These are phyloP conservation scores for Nasonovia ribisnigri DNA, from an alignment of 2,888 invertebrate genomes.

Conservation along the genomic window DNA sequence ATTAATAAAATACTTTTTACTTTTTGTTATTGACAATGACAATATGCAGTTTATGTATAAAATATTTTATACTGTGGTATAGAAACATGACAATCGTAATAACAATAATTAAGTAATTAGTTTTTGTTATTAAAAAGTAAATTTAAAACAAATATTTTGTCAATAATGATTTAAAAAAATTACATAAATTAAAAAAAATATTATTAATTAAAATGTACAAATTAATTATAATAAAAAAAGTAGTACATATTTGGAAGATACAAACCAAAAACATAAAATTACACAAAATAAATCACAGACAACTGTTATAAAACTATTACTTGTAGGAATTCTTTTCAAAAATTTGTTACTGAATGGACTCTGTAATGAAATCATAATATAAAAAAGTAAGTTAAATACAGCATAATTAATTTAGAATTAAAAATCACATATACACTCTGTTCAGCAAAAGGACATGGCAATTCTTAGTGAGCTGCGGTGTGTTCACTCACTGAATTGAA, in stretches of 20 bases:
- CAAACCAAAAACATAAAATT: neutral
- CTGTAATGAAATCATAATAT: conserved; percentile 29
- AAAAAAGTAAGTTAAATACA: neutral
- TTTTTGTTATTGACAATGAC: neutral
- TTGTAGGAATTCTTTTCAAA: conserved; percentile 21
- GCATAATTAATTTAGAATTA: neutral
- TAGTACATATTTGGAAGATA: neutral
- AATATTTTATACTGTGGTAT: neutral
- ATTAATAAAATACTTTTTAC: neutral
- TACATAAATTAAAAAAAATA: conserved; percentile 28
- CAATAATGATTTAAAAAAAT: conserved; percentile 5
- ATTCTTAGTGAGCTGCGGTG: too few relatives aligned
- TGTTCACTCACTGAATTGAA: too few relatives aligned
- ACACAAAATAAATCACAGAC: conserved; percentile 54
- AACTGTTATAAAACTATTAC: conserved; percentile 28
- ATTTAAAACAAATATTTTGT: conserved; percentile 16
- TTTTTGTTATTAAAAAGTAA: neutral
- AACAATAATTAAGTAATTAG: neutral
- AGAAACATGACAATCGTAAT: neutral
- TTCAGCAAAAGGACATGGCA: too few relatives aligned
- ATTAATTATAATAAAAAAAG: conserved; percentile 35
- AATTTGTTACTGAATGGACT: conserved; percentile 54
- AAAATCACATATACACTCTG: neutral
- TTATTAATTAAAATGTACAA: neutral
- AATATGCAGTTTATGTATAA: neutral